A percentile compares a stretch with the other conserved stretches of the same genome.
Conservation (phyloP, 2,113 vertebrate genomes). For the Lethenteron camtschaticum region DNA sequence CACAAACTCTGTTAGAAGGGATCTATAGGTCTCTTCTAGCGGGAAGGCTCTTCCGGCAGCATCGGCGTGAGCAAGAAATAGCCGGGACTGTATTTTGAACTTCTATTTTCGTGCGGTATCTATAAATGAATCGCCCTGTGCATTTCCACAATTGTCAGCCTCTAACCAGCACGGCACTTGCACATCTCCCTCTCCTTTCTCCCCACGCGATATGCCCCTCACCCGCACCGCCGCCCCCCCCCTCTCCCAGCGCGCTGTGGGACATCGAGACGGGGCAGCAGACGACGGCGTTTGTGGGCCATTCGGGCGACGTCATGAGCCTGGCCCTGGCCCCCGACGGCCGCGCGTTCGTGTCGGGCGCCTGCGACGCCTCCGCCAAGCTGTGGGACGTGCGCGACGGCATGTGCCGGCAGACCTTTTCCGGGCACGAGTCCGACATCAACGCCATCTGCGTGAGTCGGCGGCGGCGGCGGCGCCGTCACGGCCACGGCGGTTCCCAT, state of each 20-base stretch:
- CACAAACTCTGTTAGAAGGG: too few relatives aligned
- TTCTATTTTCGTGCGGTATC: too few relatives aligned
- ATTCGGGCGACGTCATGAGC: constrained; percentile 90
- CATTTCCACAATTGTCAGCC: too few relatives aligned
- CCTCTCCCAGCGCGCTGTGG: constrained; percentile 51
- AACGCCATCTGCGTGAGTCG: constrained; percentile 59
- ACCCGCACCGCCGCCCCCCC: neutral
- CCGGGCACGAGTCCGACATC: constrained; percentile 80
- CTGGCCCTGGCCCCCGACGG: constrained; percentile 71
- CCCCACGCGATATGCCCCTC: too few relatives aligned
- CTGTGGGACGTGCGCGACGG: constrained; percentile 84
- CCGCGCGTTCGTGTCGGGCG: constrained; percentile 73
- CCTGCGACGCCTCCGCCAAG: constrained; percentile 80
- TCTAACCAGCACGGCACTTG: too few relatives aligned
- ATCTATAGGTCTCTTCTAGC: too few relatives aligned
- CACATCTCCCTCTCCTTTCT: too few relatives aligned
- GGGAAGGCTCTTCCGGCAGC: too few relatives aligned
- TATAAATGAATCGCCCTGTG: too few relatives aligned
- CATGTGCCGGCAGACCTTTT: constrained; percentile 69
- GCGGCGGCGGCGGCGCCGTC: neutral
- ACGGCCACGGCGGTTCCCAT: neutral
- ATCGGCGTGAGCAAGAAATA: too few relatives aligned
- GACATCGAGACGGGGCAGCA: constrained; percentile 85
- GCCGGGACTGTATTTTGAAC: too few relatives aligned
- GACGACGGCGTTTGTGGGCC: constrained; percentile 63